Conservation (phyloP, 2,113 vertebrate genomes). For the Ascaphus truei region DNA sequence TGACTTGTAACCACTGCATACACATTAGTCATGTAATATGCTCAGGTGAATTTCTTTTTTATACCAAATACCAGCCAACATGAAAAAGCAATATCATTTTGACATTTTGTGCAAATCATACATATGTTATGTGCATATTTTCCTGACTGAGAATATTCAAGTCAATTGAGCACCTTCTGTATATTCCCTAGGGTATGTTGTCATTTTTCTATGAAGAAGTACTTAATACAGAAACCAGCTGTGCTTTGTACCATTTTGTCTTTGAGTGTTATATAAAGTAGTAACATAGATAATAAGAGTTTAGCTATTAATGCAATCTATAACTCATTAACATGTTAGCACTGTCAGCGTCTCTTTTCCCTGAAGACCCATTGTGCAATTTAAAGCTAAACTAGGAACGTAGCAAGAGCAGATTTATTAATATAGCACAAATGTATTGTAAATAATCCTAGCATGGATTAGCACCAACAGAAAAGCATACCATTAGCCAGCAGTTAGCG, state of each 20-base stretch:
- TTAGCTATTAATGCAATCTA: constrained; percentile 35
- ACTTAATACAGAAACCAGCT: constrained; percentile 29
- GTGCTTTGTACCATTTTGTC: constrained; percentile 32
- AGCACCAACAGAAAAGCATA: not conserved
- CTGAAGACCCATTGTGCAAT: constrained; percentile 31
- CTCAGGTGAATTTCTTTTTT: constrained; percentile 8
- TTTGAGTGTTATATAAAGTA: constrained; percentile 35
- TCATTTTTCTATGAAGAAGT: constrained; percentile 26
- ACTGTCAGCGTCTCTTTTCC: constrained; percentile 32
- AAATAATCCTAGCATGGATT: constrained; percentile 19
- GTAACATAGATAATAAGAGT: constrained; percentile 33
- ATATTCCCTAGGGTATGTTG: constrained; percentile 7
- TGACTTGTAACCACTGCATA: not conserved
- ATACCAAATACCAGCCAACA: not conserved
- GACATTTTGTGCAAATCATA: constrained; percentile 10
- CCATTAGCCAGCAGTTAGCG: not conserved
- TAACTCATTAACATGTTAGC: constrained; percentile 35
- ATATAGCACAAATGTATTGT: not conserved
- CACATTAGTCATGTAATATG: constrained; percentile 16
- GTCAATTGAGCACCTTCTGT: constrained; percentile 4
- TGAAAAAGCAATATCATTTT: not conserved
- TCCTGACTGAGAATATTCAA: constrained; percentile 5
- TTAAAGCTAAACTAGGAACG: not conserved
- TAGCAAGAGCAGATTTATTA: constrained; percentile 12
- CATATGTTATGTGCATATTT: constrained; percentile 20